Base-by-base conservation (phyloP, 53 echinoderm and acorn worm genomes). In the Holothuria scabra region DNA sequence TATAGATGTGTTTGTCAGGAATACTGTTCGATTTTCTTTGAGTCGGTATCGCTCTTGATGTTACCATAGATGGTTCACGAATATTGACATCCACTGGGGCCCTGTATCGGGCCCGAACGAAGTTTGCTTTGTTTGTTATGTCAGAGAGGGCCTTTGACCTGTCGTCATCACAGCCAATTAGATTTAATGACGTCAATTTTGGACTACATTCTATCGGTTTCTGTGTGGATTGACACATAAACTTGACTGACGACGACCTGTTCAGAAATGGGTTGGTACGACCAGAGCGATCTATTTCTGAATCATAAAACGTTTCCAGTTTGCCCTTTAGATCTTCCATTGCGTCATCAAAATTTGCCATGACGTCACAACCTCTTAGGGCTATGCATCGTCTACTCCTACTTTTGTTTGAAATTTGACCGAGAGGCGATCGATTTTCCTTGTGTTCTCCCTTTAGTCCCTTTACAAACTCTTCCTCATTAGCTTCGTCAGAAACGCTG, bases 301-400 rank as follows among this genome's bases (percentile, higher is more conserved):
- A 52, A 52, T 16, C 0, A 52, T 8, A 52, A 18, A 16, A 52
- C 2, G 14, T 52, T 52, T 16, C 52, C 14, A 52, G 1, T 52
- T 52, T 24, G 32, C 31, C 59, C 78, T 19, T 12, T 26, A 58
- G 6, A 18, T 58, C 58, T 9, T 57, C 31, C 78, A 58, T 56
- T 19, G 78, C 78, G 31, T 56, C 59, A 78, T 78, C 31, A 29
- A 78, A 78, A 21, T 72, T 34, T 34, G 24, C 48, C 0, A 78
- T 57, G 13, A 78, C 78, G 26, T 78, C 78, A 59, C n/a, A 55
- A 76, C 49, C 78, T 13, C 14, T 56, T 58, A 21, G 28, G 32
- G 58, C 78, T 12, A 78, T 78, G 3, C 78, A 55, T 57, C 29
- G 48, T 59, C 78, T 78, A 28, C 59, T 78, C 56, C 78, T 78